Conservation (phyloP, 2,113 vertebrate species). For the Tricholaema leucomelas region DNA sequence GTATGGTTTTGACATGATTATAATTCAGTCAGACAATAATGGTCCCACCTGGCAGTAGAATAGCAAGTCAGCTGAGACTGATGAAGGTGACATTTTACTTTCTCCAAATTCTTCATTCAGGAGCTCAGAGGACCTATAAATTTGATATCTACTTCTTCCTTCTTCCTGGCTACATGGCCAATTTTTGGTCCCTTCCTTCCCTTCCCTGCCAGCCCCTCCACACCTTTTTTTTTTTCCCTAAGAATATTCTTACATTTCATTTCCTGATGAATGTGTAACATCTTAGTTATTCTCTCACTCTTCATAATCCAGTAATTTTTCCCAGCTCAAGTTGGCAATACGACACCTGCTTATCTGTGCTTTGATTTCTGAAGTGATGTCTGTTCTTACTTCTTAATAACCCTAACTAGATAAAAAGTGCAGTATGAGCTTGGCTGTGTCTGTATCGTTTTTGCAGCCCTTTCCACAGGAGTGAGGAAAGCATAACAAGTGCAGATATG, state of each 20-base stretch:
- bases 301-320: not conserved
- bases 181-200: not conserved
- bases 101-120: conserved; percentile 38
- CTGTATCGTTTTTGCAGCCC: not conserved
- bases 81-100: conserved; percentile 61
- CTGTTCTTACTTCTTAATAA: not conserved
- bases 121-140: conserved; percentile 51
- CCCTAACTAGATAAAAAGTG: not conserved
- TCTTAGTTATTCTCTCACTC: not conserved
- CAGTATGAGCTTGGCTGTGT: not conserved
- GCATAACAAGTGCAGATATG: not conserved
- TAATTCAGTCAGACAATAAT: conserved; percentile 53
- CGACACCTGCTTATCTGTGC: not conserved
- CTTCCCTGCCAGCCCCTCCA: too few species aligned
- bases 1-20: conserved; percentile 41
- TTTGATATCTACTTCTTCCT: conserved; percentile 43
- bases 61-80: conserved; percentile 48
- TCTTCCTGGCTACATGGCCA: not conserved
- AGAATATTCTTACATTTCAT: not conserved
- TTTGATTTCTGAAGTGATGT: not conserved
- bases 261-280: not conserved
- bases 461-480: not conserved
- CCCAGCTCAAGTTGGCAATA: not conserved
- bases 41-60: conserved; percentile 51
- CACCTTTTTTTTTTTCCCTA: too few species aligned